These are phyloP conservation scores for Archocentrus centrarchus DNA, from an alignment of 2,113 vertebrate genomes.

Conservation along the genomic window DNA sequence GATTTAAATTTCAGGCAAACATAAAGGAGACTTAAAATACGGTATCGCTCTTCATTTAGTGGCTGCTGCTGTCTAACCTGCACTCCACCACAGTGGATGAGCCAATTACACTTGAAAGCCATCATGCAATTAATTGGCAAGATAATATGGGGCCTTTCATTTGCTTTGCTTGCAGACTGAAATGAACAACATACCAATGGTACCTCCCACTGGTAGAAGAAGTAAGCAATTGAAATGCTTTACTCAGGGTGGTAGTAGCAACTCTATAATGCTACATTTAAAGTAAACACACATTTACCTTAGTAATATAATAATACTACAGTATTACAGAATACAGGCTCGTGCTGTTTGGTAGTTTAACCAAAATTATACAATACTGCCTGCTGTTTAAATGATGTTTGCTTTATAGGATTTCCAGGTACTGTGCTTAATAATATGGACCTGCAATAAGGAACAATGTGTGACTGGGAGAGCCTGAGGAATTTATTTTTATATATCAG, in stretches of 20 bases:
- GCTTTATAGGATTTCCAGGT: background rate
- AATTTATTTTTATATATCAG: background rate
- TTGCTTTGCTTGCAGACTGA: background rate
- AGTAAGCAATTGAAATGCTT: background rate
- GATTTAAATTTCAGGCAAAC: background rate
- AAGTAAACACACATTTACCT: background rate
- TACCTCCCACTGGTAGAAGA: background rate
- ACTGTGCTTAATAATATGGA: slow-evolving; percentile 3
- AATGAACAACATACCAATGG: background rate
- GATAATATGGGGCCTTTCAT: slow-evolving; percentile 13
- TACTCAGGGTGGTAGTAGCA: background rate
- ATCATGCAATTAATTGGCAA: slow-evolving; percentile 16
- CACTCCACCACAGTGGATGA: slow-evolving; percentile 6
- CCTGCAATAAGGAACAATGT: background rate
- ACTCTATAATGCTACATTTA: background rate
- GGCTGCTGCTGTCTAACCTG: slow-evolving; percentile 10
- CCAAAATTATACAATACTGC: background rate
- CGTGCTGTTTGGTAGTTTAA: background rate
- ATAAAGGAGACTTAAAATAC: background rate
- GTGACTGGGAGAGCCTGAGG: background rate
- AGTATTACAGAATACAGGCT: background rate
- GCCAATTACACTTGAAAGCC: slow-evolving; percentile 16
- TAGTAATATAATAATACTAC: background rate
- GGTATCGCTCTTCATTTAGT: background rate
- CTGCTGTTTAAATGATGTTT: background rate